Conservation (phyloP, 1,140 invertebrate genomes). For the Pseudomyrmex pallidus region DNA sequence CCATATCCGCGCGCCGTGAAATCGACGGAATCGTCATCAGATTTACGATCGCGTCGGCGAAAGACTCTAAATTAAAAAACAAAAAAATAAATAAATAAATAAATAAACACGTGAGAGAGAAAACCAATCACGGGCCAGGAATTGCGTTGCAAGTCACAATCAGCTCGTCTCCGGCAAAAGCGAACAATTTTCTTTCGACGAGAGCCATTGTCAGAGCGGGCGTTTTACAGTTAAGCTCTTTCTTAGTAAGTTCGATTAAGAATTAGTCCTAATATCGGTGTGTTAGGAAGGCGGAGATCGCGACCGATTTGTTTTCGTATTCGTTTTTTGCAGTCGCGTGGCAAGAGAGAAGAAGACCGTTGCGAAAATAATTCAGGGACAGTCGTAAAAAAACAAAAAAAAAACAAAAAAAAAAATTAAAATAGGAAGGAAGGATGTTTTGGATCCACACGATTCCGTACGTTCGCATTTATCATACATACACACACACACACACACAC, state of each 20-base stretch:
- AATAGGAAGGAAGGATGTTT: slow-evolving; percentile 32
- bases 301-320: slow-evolving; percentile 33
- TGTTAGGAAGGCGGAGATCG: slow-evolving; percentile 51
- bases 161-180: slow-evolving; percentile 84
- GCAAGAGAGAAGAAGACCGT: slow-evolving; percentile 10
- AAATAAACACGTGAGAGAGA: slow-evolving; percentile 60
- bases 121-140: slow-evolving; percentile 84
- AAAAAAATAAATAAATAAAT: slow-evolving; percentile 35
- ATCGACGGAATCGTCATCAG: slow-evolving; percentile 7
- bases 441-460: slow-evolving; percentile 48
- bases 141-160: slow-evolving; percentile 86
- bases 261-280: slow-evolving; percentile 73
- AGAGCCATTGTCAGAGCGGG: slow-evolving; percentile 83
- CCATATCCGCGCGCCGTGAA: not conserved
- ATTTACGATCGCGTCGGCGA: slow-evolving; percentile 30
- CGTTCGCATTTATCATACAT: slow-evolving; percentile 65
- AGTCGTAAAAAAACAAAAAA: not conserved
- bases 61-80: slow-evolving; percentile 19
- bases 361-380: slow-evolving; percentile 40
- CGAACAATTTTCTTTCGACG: slow-evolving; percentile 78
- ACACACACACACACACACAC: slow-evolving; percentile 32
- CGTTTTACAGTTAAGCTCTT: slow-evolving; percentile 83
- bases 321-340: slow-evolving; percentile 39
- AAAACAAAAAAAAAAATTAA: not conserved
- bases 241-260: slow-evolving; percentile 83